Percentiles rank a stretch among this genome's conserved stretches.
Evolutionary conservation across 2,113 vertebrate genomes (phyloP).

Genomic region (Hypanus sabinus): DNA sequence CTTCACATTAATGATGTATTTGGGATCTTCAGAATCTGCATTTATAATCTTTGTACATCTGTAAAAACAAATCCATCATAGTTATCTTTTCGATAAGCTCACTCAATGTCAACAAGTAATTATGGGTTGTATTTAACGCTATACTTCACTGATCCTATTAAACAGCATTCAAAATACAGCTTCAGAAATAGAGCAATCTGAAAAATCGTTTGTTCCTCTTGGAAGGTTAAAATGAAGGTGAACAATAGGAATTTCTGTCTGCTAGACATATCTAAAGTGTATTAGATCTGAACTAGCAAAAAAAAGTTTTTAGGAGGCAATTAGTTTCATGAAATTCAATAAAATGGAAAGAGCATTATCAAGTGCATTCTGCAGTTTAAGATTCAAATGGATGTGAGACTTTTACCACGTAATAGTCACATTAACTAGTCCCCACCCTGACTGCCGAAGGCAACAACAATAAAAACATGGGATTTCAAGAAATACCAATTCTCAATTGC

Average conservation of each 20-base stretch:
- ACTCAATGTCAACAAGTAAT: not conserved
- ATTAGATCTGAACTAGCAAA: not conserved
- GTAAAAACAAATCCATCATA: constrained; percentile 14
- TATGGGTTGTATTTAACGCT: not conserved
- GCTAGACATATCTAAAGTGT: not conserved
- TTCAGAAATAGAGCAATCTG: not conserved
- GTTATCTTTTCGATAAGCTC: not conserved
- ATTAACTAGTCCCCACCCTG: no score
- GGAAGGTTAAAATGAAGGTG: not conserved
- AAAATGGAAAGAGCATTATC: no score
- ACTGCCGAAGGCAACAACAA: not conserved
- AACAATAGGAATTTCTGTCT: not conserved
- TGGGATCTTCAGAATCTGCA: constrained; percentile 94
- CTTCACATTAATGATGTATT: constrained; percentile 98
- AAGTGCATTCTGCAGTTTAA: no score
- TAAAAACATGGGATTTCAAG: not conserved
- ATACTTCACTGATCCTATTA: not conserved
- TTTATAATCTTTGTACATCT: constrained; percentile 99
- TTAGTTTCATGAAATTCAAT: no score
- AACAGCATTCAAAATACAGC: not conserved
- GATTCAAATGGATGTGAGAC: not conserved
- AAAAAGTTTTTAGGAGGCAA: not conserved
- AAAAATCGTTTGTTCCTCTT: not conserved
- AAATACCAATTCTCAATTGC: not conserved
- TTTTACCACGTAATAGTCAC: not conserved